Conservation (phyloP, 2,113 vertebrate genomes). For the Zosterops pallidus region DNA sequence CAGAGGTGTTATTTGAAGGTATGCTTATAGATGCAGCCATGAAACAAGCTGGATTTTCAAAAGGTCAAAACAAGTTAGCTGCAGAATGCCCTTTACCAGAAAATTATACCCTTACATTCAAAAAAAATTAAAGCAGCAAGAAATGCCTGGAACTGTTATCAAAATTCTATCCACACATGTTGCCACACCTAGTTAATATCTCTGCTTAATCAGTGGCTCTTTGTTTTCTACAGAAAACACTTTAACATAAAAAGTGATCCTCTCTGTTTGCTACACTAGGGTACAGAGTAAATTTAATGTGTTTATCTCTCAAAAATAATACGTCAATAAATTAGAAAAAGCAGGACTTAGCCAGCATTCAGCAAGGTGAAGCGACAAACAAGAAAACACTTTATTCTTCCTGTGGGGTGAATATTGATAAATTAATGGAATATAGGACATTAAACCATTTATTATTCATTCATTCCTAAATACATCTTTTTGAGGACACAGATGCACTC, state of each 20-base stretch:
- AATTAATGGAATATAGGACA: background rate
- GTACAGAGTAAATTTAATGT: background rate
- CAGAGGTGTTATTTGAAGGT: background rate
- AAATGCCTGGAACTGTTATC: background rate
- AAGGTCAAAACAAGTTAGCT: background rate
- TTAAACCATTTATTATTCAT: background rate
- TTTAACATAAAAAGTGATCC: background rate
- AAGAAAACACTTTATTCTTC: background rate
- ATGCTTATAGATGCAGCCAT: background rate
- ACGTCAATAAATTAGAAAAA: background rate
- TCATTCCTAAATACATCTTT: background rate
- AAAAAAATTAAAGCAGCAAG: background rate
- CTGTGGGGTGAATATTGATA: background rate
- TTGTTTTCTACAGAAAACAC: slow-evolving; percentile 17
- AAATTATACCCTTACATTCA: background rate
- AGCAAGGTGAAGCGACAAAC: background rate
- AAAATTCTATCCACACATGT: background rate
- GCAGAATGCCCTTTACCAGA: background rate
- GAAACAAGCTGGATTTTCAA: background rate
- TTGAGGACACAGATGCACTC: background rate
- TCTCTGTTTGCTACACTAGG: background rate
- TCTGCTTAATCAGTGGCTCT: background rate
- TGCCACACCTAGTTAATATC: background rate
- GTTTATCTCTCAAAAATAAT: background rate
- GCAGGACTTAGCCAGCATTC: background rate